Evolutionary conservation across 1,140 invertebrate species (phyloP), one percentile per base, ranked within the genome.

Genomic region (Saccostrea cuccullata): DNA sequence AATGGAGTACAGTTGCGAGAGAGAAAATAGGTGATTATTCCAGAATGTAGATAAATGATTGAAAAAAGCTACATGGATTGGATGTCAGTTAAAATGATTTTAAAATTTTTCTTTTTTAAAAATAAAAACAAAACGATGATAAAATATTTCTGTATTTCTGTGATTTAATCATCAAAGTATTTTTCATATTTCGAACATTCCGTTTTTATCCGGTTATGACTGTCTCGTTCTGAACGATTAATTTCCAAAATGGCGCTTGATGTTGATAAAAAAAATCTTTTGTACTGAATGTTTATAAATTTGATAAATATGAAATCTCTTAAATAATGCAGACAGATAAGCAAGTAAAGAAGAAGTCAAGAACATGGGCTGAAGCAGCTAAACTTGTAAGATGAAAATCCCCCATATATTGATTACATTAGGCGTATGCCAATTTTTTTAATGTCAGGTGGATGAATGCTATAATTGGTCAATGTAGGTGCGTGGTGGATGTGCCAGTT

Each of bases 321-420:
- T 86, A 58, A 60, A 89, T 87, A 88, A 94, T 94, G 93, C 92
- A 93, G 90, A 90, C 90, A 82, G 93, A 93, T 86, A 92, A 92
- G 86, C 87, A 89, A 83, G 82, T 88, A 91, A 94, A 92, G 91
- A 94, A 93, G 89, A 92, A 92, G 90, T 91, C 86, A 84, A 88
- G 93, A 92, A 92, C 93, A 91, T 94, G 93, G 93, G 92, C 91
- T 82, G 94, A 94, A 90, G 93, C 93, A 82, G 93, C 93, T 26
- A 94, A 94, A 93, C 89, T 94, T 60, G 94, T 94, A 91, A 93
- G 70, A 77, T 36, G 70, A 64, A 64, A 64, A 64, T 64, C 5
- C 15, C 58, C 47, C 47, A 47, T 47, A 47, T 47, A 64, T 64
- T 60, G 20, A 64, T 64, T 20, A 17, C 30, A 64, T 20, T 17